These are phyloP conservation scores for Melanotaenia boesemani DNA, from an alignment of 2,797 vertebrate genomes.

Conservation along the genomic window DNA sequence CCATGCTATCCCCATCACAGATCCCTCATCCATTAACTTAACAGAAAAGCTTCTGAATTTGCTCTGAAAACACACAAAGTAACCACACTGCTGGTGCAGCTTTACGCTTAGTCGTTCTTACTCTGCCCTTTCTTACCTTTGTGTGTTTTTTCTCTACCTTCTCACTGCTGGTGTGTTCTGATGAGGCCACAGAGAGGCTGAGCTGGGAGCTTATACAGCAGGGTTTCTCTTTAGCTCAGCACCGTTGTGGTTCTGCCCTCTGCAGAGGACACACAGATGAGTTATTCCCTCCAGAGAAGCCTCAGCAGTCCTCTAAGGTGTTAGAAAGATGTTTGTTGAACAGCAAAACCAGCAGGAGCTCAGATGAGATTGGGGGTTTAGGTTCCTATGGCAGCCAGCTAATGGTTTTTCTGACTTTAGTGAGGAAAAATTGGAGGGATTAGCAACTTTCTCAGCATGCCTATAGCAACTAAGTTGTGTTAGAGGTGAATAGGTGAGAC, in stretches of 20 bases:
- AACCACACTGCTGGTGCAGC: not conserved
- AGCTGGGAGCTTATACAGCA: constrained; percentile 45
- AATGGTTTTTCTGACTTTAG: not conserved
- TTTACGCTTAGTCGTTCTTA: constrained; percentile 60
- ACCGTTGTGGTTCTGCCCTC: constrained; percentile 58
- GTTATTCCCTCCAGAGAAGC: constrained; percentile 46
- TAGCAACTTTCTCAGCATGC: not conserved
- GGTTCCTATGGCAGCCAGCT: not conserved
- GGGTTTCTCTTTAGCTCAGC: constrained; percentile 67
- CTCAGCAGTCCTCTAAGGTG: constrained; percentile 51
- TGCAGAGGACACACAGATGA: constrained; percentile 65
- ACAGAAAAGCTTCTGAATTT: constrained; percentile 24
- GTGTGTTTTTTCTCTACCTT: not conserved
- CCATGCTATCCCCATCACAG: constrained; percentile 18
- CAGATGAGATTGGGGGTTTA: constrained; percentile 21
- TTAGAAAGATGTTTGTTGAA: constrained; percentile 37
- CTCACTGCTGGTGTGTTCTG: constrained; percentile 32
- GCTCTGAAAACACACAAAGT: constrained; percentile 40
- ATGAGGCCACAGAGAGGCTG: constrained; percentile 41
- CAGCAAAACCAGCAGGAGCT: constrained; percentile 35
- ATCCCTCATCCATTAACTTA: constrained; percentile 33
- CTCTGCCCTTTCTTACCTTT: constrained; percentile 51
- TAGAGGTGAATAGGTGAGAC: no score
- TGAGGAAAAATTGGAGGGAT: not conserved
- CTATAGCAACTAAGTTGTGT: not conserved